Evolutionary conservation across 2,888 invertebrate species (phyloP).

Genomic region (Mesopsocus fuscifrons): DNA sequence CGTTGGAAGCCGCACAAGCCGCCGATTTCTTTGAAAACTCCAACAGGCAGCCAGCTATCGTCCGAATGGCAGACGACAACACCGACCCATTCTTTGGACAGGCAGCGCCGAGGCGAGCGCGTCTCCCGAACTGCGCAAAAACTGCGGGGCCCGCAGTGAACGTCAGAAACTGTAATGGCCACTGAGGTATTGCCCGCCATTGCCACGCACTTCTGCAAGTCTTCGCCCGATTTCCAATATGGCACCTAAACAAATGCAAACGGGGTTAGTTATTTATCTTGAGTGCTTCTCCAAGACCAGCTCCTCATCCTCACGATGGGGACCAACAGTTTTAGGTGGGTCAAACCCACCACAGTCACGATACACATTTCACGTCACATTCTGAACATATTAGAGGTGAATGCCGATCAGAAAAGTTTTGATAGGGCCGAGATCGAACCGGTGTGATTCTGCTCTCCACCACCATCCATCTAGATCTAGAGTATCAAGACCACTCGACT

Average conservation of each 20-base stretch:
- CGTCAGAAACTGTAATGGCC: neutral
- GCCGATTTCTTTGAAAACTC: conserved; percentile 38
- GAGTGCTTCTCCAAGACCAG: too few relatives aligned
- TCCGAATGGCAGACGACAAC: conserved; percentile 44
- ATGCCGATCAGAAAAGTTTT: too few relatives aligned
- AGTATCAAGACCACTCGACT: too few relatives aligned
- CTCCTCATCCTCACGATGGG: too few relatives aligned
- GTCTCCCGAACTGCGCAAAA: conserved; percentile 7
- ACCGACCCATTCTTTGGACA: conserved; percentile 38
- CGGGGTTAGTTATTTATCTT: too few relatives aligned
- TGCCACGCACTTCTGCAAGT: neutral
- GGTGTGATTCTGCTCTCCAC: too few relatives aligned
- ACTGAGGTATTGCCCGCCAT: neutral
- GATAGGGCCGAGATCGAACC: too few relatives aligned
- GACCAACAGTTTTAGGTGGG: too few relatives aligned
- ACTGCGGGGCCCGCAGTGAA: neutral
- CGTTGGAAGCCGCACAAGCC: conserved; percentile 30
- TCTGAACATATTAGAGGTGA: too few relatives aligned
- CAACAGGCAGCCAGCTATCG: conserved; percentile 51
- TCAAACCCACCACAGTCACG: too few relatives aligned
- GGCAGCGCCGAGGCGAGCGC: neutral
- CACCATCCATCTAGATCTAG: too few relatives aligned
- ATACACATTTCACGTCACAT: too few relatives aligned
- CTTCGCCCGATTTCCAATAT: neutral
- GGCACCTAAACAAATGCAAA: conserved; percentile 21